Percentiles rank a stretch among this genome's conserved stretches.
Conservation (phyloP, 2,113 vertebrate genomes). For the Perca schrenkii region DNA sequence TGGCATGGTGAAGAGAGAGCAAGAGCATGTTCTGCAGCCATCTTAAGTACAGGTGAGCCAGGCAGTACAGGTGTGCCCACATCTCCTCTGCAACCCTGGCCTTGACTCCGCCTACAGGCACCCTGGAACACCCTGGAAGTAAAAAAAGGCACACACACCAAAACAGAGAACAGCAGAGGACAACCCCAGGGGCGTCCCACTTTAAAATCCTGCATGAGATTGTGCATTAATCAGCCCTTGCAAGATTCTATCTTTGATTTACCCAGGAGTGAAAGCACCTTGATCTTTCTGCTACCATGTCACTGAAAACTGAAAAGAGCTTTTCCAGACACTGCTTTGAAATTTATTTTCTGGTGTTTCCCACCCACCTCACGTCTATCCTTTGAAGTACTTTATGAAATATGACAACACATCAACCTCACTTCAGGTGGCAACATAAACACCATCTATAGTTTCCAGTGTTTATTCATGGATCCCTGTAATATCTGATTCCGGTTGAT, state of each 20-base stretch:
- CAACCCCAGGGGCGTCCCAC: too few species aligned
- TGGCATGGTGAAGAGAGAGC: too few species aligned
- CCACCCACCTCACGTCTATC: not conserved
- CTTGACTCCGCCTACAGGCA: too few species aligned
- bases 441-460: not conserved
- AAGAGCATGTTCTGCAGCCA: too few species aligned
- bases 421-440: constrained; percentile 28
- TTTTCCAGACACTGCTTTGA: constrained; percentile 5
- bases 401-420: constrained; percentile 27
- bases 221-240: not conserved
- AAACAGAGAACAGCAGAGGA: too few species aligned
- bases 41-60: too few species aligned
- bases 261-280: constrained; percentile 6
- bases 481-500: constrained; percentile 33
- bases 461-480: constrained; percentile 40
- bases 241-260: not conserved
- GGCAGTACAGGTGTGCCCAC: too few species aligned
- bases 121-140: too few species aligned
- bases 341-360: constrained; percentile 13
- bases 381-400: constrained; percentile 32
- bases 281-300: constrained; percentile 4
- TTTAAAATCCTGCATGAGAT: not conserved
- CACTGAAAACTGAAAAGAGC: constrained; percentile 18
- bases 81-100: too few species aligned
- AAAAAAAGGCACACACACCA: too few species aligned